phyloP scores from a whole-genome alignment of 1,140 invertebrate genomes.

The Drosophila pectinifera region DNA sequence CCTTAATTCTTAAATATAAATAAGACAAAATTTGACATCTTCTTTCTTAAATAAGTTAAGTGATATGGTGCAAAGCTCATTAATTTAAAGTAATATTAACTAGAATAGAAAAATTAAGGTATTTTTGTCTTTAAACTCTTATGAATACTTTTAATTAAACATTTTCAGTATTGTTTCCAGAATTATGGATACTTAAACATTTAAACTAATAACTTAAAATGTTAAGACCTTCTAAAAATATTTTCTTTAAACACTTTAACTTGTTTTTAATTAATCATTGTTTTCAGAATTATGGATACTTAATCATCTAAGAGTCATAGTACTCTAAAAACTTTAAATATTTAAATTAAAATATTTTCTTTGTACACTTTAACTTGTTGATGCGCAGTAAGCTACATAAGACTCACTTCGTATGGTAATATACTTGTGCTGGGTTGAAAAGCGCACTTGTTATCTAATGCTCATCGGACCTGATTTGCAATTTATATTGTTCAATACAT shows the following conservation, averaged over 20 bases:
- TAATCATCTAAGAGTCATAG: neutral
- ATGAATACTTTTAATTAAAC: no score
- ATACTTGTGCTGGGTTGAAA: neutral
- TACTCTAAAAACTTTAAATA: neutral
- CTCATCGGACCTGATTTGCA: slow-evolving; percentile 36
- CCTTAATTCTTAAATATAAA: neutral
- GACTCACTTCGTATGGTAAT: neutral
- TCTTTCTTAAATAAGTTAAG: no score
- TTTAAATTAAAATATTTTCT: neutral
- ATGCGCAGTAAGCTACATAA: slow-evolving; percentile 11
- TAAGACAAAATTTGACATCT: neutral
- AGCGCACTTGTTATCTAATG: slow-evolving; percentile 38
- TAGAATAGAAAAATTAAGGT: no score
- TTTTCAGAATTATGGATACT: no score
- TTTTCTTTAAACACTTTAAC: neutral
- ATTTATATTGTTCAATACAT: slow-evolving; percentile 22
- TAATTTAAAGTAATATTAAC: no score
- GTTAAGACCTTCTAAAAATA: neutral
- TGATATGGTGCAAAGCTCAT: no score
- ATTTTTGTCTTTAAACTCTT: no score
- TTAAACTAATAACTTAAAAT: neutral
- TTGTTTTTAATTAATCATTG: neutral
- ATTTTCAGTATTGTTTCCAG: no score
- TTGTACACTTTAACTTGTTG: neutral
- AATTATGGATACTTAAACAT: neutral